Conservation (phyloP, 1,140 invertebrate species). For the Cyclina sinensis region DNA sequence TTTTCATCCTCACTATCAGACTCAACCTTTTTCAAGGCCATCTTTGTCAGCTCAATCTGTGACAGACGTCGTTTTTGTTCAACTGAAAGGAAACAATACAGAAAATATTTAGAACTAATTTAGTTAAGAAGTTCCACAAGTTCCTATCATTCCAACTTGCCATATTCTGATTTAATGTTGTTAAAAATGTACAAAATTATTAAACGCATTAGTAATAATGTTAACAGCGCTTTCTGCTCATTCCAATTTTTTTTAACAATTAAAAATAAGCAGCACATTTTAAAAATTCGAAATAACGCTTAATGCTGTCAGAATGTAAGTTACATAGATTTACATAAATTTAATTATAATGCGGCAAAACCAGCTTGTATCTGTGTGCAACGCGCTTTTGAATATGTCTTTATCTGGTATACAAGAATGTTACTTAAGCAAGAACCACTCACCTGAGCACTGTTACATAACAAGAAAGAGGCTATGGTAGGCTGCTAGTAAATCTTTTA, state of each 20-base stretch:
- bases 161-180: not conserved
- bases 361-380: not conserved
- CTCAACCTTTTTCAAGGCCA: constrained; percentile 92
- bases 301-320: not conserved
- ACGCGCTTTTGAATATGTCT: not conserved
- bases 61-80: constrained; percentile 83
- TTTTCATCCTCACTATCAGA: constrained; percentile 83
- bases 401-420: no score
- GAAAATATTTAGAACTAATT: no score
- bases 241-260: not conserved
- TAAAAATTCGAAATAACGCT: not conserved
- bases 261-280: not conserved
- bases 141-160: not conserved
- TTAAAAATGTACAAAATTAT: constrained; percentile 34
- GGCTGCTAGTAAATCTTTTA: no score
- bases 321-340: not conserved
- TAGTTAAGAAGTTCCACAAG: no score
- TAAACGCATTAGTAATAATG: constrained; percentile 30
- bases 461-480: no score
- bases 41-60: constrained; percentile 83
- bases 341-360: not conserved
- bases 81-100: constrained; percentile 71
- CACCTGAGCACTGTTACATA: no score
- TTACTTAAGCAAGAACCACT: no score
- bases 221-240: constrained; percentile 21